A percentile compares a stretch with the other conserved stretches of the same genome.
Conservation (phyloP, 2,888 invertebrate species). For the Leucophora obtusa region DNA sequence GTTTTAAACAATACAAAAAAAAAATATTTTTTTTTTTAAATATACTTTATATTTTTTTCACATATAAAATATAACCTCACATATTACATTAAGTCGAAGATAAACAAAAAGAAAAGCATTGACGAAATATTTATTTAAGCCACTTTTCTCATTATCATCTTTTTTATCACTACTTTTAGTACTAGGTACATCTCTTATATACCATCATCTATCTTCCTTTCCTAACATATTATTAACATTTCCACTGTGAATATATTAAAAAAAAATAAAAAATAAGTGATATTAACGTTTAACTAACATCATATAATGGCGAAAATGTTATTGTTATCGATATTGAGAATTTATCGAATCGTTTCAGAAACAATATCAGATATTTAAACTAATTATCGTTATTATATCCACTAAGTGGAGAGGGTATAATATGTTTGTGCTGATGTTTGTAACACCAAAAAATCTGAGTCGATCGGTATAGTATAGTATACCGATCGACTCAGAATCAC, state of each 20-base stretch:
- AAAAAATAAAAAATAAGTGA: not conserved
- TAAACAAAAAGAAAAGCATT: not conserved
- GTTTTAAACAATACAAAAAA: constrained; percentile 72
- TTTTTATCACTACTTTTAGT: not conserved
- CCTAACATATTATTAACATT: constrained; percentile 6
- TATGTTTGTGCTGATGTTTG: too few relatives aligned
- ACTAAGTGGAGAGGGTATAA: too few relatives aligned
- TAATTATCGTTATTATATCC: too few relatives aligned
- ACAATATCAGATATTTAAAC: too few relatives aligned
- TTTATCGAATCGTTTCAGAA: too few relatives aligned
- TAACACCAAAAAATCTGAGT: too few relatives aligned
- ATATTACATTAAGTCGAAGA: constrained; percentile 14
- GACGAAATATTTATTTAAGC: constrained; percentile 39
- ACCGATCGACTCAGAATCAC: too few relatives aligned
- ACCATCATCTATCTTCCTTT: not conserved
- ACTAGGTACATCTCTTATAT: constrained; percentile 6
- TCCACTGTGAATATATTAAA: not conserved
- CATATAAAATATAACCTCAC: constrained; percentile 36
- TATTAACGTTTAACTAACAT: not conserved
- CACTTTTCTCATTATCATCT: constrained; percentile 24
- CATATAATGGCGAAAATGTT: not conserved
- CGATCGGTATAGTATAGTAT: too few relatives aligned
- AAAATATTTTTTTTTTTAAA: constrained; percentile 64
- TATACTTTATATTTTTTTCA: constrained; percentile 47
- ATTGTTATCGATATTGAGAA: too few relatives aligned